Percentiles rank a stretch among this genome's conserved stretches.
Conservation (phyloP, 2,797 vertebrate species). For the Micromesistius poutassou region DNA sequence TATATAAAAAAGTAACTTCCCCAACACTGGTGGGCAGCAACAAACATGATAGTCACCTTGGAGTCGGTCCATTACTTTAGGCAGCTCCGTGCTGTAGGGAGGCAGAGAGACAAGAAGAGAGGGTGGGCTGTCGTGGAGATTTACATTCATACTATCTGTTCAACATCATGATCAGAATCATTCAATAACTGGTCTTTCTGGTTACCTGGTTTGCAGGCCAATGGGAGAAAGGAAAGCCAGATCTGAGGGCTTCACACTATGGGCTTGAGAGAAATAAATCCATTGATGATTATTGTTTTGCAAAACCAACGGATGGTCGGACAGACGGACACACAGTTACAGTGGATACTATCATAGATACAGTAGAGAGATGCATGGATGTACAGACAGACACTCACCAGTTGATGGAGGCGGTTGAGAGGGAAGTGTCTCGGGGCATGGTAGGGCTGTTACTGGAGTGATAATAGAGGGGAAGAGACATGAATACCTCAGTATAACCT, state of each 20-base stretch:
- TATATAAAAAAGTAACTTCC: too few relatives aligned
- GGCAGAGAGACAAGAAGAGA: not conserved
- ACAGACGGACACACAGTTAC: not conserved
- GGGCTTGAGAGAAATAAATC: conserved; percentile 37
- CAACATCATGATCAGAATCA: not conserved
- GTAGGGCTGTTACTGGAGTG: conserved; percentile 39
- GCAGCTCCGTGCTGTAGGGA: conserved; percentile 50
- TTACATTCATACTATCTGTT: not conserved
- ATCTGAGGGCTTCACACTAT: conserved; percentile 58
- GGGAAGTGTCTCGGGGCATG: conserved; percentile 40
- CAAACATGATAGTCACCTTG: conserved; percentile 43
- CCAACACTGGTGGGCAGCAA: not conserved
- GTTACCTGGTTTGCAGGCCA: conserved; percentile 34
- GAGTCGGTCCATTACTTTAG: conserved; percentile 52
- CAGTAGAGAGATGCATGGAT: not conserved
- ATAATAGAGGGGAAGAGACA: not conserved
- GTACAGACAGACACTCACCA: conserved; percentile 39
- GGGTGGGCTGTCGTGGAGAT: not conserved
- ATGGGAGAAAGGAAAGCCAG: conserved; percentile 50
- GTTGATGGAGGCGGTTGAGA: conserved; percentile 49
- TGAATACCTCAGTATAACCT: not conserved
- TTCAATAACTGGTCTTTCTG: not conserved
- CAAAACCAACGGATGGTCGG: not conserved
- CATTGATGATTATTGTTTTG: not conserved
- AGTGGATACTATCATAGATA: too few relatives aligned